Base-by-base conservation (phyloP, 1,140 invertebrate genomes). In the Tetraneura akinire region DNA sequence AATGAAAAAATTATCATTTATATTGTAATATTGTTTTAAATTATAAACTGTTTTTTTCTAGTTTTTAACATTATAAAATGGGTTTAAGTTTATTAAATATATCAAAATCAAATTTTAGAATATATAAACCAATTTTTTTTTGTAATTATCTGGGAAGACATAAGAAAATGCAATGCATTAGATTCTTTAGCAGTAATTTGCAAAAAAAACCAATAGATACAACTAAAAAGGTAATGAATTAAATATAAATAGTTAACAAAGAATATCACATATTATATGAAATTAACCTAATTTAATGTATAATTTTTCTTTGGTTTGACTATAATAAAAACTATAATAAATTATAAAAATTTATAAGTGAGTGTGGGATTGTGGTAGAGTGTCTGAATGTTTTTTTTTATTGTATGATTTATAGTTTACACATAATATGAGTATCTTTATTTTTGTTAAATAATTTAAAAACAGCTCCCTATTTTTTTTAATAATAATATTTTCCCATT, bases 31-130 rank as follows among this genome's bases (percentile, higher is more conserved):
- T 32, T 18, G 4, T 66, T 13, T 66, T 37, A 14, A 37, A 29
- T 66, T 42, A 42, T 42, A 42, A 21, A 70, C 53, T 53, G 23
- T 37, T 57, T 60, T 74, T 55, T 11, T n/a, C n/a, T 53, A 32
- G n/a, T 57, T 29, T 23, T 42, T 74, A 0, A 42, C 32, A 37
- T 21, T 42, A 57, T 21, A 13, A 60, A 57, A 78, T 78, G 74
- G 74, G 74, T 1, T 26, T 78, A 78, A 78, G 74, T 78, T 62
- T 78, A 21, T 60, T 78, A 45, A 62, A 47, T 62, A 29, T 78
- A 45, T 78, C 74, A 13, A 78, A 32, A 47, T 60, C 53, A 26
- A 78, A 57, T 60, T 42, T 60, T 26, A 29, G 74, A 29, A 16
- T 60, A 18, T 18, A n/a, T 26, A 78, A 18, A 6, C 37, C 74